A percentile compares a stretch with the other conserved stretches of the same genome.
These are phyloP conservation scores for Callithrix jacchus DNA, from an alignment of 2,113 vertebrate species.

Conservation along the genomic window DNA sequence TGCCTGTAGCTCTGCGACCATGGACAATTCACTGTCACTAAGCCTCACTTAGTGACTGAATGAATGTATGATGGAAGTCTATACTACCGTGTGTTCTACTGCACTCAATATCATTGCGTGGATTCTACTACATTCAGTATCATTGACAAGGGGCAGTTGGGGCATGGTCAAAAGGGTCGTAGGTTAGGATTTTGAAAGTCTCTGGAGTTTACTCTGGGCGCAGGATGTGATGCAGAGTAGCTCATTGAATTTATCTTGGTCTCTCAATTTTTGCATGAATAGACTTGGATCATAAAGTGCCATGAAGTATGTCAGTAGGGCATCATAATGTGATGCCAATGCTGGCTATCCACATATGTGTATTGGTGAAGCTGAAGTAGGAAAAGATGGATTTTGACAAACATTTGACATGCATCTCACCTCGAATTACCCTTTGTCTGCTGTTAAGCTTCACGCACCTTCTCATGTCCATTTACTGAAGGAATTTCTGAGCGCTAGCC, in stretches of 20 bases:
- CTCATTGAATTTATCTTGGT: neutral
- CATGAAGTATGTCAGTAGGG: neutral
- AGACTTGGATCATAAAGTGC: neutral
- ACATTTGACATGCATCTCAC: neutral
- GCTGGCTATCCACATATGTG: neutral
- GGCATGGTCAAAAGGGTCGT: neutral
- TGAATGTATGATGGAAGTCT: neutral
- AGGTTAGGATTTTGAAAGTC: neutral
- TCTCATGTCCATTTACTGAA: neutral
- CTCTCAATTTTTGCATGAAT: neutral
- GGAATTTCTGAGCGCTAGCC: neutral
- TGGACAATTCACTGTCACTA: neutral
- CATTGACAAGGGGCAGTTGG: neutral
- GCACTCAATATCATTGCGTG: neutral
- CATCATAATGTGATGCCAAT: neutral
- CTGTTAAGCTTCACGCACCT: neutral
- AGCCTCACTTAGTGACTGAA: neutral
- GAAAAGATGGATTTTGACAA: neutral
- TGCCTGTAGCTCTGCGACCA: neutral
- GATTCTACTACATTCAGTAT: neutral
- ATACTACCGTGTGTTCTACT: accelerated
- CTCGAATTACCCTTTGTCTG: neutral
- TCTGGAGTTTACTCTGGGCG: neutral
- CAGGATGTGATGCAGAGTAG: neutral
- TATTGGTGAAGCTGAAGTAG: neutral